A percentile compares a stretch with the other conserved stretches of the same genome.
These are phyloP conservation scores for Lutra lutra DNA, from an alignment of 2,797 vertebrate species.

Conservation along the genomic window DNA sequence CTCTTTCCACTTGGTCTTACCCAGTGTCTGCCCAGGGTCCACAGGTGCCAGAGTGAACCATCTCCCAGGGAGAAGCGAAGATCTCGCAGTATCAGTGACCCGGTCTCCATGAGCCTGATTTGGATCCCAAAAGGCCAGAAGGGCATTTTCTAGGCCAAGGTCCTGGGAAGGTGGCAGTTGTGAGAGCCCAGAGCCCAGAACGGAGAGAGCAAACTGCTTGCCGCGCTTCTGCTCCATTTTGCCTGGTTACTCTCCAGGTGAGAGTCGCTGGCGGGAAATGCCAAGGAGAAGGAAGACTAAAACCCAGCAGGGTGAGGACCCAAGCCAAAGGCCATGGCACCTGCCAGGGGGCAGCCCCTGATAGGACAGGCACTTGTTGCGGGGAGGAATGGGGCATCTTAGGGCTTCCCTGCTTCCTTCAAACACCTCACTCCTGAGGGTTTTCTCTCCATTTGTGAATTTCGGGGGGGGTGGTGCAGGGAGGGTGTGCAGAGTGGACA, in stretches of 20 bases:
- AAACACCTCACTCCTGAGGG: background rate
- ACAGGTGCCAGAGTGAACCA: background rate
- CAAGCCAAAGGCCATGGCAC: background rate
- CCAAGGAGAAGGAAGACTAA: background rate
- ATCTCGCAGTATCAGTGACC: too few relatives aligned
- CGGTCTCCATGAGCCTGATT: background rate
- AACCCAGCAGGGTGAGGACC: background rate
- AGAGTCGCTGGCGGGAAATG: background rate
- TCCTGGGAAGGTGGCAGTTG: background rate
- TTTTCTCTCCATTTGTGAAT: background rate
- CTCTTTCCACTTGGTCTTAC: too few relatives aligned
- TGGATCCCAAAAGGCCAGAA: background rate
- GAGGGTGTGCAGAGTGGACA: too few relatives aligned
- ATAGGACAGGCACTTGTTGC: slow-evolving; percentile 18
- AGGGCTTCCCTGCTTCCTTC: background rate
- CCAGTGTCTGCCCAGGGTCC: background rate
- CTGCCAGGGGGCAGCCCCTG: background rate
- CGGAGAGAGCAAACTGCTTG: fast-evolving
- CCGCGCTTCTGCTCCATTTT: fast-evolving
- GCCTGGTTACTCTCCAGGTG: background rate
- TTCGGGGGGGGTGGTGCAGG: too few relatives aligned
- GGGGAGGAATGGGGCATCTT: slow-evolving; percentile 29
- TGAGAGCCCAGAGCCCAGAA: background rate
- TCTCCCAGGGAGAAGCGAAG: background rate
- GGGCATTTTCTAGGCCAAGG: background rate